Base-by-base conservation (phyloP, 2,797 vertebrate genomes). In the Menidia menidia region DNA sequence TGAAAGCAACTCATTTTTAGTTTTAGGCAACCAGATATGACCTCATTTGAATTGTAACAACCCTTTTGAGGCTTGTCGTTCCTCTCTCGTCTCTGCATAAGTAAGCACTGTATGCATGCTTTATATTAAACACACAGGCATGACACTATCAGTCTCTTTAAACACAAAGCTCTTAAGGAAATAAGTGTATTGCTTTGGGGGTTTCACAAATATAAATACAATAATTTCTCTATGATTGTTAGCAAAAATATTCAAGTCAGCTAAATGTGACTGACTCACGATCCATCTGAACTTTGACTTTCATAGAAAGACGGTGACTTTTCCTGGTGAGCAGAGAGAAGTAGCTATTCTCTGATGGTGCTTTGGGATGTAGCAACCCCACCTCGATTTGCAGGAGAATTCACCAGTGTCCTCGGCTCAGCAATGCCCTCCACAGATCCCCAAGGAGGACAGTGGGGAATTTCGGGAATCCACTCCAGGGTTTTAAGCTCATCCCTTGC, bases 401-500 rank as follows among this genome's bases (percentile, higher is more conserved):
- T 78, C 82, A 86, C 71, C 52, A 75, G 65, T 66, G 54, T 71
- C 79, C 82, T 84, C 80, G 73, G 61, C 53, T 77, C 60, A 78
- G 78, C 79, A 90, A 84, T 73, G 75, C 64, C 77, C 73, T 71
- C 77, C 77, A 66, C 79, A 84, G 75, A 70, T 85, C 89, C 84
- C 81, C 68, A 52, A 77, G 77, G 73, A 84, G 69, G 77, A 53
- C 60, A 71, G 75, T 60, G 19, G 42, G 52, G 69, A 83, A 83
- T 91, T 90, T 91, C 90, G 30, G 90, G 87, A 92, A 61, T 81
- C 80, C 89, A 91, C 85, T 84, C 89, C 59, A 39, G 57, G 85
- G 72, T 88, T 90, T 90, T 74, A 93, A 91, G 80, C 80, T 88
- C 83, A 92, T 92, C 80, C 83, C 89, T 89, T 90, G 86, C 88